Percentiles rank a stretch among this genome's conserved stretches.
Conservation (phyloP, 1,140 invertebrate species). For the Lutraria rhynchaena region DNA sequence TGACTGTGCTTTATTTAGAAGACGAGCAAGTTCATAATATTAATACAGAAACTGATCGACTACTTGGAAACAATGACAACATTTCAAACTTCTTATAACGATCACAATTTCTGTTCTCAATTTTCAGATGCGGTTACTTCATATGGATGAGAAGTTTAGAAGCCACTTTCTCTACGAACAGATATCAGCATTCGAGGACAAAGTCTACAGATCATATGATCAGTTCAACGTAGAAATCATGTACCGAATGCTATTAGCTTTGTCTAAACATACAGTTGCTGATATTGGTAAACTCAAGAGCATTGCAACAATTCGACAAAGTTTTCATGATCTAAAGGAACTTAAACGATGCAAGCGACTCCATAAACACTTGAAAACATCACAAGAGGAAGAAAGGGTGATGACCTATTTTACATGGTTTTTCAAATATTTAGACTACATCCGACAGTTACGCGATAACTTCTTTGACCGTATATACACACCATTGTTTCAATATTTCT, state of each 20-base stretch:
- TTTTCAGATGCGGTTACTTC: conserved; percentile 69
- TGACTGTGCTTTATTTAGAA: too few relatives aligned
- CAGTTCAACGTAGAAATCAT: conserved; percentile 72
- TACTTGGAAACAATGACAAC: too few relatives aligned
- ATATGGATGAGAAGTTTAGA: conserved; percentile 70
- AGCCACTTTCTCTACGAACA: conserved; percentile 73
- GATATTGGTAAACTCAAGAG: conserved; percentile 68
- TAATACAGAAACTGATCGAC: too few relatives aligned
- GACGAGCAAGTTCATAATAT: too few relatives aligned
- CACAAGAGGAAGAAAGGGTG: conserved; percentile 62
- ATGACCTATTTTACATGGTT: conserved; percentile 78
- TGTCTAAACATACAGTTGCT: conserved; percentile 62
- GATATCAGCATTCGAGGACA: conserved; percentile 75
- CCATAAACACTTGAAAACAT: conserved; percentile 33
- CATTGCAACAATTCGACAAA: conserved; percentile 64
- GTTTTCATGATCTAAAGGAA: conserved; percentile 65
- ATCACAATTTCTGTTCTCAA: too few relatives aligned
- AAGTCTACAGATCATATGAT: conserved; percentile 69
- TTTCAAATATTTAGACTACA: conserved; percentile 74
- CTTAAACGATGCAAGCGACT: conserved; percentile 62
- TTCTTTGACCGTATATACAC: conserved; percentile 76
- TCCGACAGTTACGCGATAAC: conserved; percentile 69
- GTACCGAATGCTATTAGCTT: conserved; percentile 65
- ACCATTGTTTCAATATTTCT: conserved; percentile 76
- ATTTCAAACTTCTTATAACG: too few relatives aligned